Percentiles rank a stretch among this genome's conserved stretches.
phyloP scores from a whole-genome alignment of 2,797 vertebrate genomes.

The Amblyraja radiata region DNA sequence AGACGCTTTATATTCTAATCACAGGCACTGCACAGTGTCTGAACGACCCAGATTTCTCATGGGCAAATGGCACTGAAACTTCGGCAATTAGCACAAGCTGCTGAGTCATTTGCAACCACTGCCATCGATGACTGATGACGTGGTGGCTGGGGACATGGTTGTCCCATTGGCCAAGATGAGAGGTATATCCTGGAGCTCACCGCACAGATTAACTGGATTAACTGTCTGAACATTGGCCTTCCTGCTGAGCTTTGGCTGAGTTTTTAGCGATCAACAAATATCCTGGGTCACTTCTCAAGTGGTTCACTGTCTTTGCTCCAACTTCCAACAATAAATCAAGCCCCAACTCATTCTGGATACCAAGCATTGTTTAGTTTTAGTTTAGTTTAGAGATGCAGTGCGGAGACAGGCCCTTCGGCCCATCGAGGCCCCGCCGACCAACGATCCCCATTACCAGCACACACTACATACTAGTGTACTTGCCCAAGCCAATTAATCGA shows the following conservation, averaged over 20 bases:
- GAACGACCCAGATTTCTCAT: background rate
- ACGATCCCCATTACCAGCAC: too few relatives aligned
- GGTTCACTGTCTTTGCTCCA: background rate
- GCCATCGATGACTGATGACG: background rate
- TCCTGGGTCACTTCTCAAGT: background rate
- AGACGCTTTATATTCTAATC: background rate
- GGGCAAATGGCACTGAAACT: background rate
- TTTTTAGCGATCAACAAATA: too few relatives aligned
- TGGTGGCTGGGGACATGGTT: background rate
- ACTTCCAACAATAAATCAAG: background rate
- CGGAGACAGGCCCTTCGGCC: too few relatives aligned
- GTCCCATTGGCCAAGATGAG: too few relatives aligned
- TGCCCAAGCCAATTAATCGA: too few relatives aligned
- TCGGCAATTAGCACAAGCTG: background rate
- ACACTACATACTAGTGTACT: too few relatives aligned
- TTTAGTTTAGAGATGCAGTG: too few relatives aligned
- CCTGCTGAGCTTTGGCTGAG: background rate
- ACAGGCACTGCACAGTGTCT: background rate
- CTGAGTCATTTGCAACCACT: background rate
- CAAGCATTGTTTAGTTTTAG: background rate
- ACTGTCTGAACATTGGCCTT: background rate
- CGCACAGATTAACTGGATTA: background rate
- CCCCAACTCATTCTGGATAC: background rate
- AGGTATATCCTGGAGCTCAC: background rate
- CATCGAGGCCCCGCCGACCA: too few relatives aligned